Evolutionary conservation across 2,113 vertebrate genomes (phyloP).

Genomic region (Apeltes quadracus): DNA sequence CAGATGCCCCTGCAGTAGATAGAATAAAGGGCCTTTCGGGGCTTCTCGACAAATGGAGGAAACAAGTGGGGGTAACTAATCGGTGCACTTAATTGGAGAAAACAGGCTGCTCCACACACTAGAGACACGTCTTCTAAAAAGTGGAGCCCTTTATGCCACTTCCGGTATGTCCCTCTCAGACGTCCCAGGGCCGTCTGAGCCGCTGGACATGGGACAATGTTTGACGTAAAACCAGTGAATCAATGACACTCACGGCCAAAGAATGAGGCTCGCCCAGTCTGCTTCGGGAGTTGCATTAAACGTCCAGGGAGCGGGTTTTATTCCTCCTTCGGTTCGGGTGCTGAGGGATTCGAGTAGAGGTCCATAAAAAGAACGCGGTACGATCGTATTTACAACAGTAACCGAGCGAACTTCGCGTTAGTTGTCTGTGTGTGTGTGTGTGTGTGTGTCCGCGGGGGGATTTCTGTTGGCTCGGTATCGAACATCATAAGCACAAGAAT

Average conservation of each 20-base stretch:
- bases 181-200: background rate
- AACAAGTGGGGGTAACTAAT: too few relatives aligned
- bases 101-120: too few relatives aligned
- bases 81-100: background rate
- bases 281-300: background rate
- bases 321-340: slow-evolving; percentile 6
- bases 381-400: background rate
- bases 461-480: background rate
- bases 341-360: background rate
- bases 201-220: slow-evolving; percentile 41
- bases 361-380: background rate
- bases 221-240: background rate
- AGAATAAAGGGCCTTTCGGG: too few relatives aligned
- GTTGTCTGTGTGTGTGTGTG: too few relatives aligned
- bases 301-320: slow-evolving; percentile 1
- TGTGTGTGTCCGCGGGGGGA: background rate
- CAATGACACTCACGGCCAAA: background rate
- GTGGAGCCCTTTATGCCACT: background rate
- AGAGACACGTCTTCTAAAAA: too few relatives aligned
- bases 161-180: background rate
- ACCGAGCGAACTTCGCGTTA: background rate
- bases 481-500: background rate
- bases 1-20: too few relatives aligned
- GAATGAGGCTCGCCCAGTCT: background rate
- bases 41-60: background rate